Evolutionary conservation across 2,888 invertebrate species (phyloP), one percentile per base, ranked within the genome.

Genomic region (Drosophila nr. medialis): DNA sequence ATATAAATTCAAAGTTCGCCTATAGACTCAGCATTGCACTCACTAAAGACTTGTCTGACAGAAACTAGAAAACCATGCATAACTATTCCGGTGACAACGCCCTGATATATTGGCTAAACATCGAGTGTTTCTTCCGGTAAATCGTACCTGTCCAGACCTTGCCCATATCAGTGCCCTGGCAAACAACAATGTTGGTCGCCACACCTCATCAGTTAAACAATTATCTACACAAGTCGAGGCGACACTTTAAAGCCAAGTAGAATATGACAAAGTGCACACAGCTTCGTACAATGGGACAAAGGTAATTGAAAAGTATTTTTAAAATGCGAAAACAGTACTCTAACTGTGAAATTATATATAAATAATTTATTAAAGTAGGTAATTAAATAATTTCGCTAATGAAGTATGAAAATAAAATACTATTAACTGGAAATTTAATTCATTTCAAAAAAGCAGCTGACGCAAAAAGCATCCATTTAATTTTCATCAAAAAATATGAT

Each of bases 71-170:
- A 56, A 38, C 36, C 24, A 30, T 13, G 27, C 48, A 30, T 32
- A 49, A 15, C 56, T 55, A 55, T 55, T 55, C 38, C 38, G n/a
- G 61, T 30, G 53, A 64, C 76, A 69, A 67, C 69, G 79, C 74
- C 49, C 56, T 59, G 64, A 29, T 51, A 60, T 54, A 63, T 54
- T 64, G 64, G 24, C 8, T 38, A 79, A 79, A 76, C 62, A 69
- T n/a, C 24, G 21, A 75, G 64, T 64, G 65, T 56, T 58, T 59
- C 72, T 80, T 77, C 77, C 77, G 80, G 76, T 76, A 54, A 63
- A 77, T 64, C 56, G 38, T 24, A 58, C 48, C 13, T 49, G 32
- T 49, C 27, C 58, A n/a, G 48, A n/a, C 54, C 51, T 7, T 21
- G 18, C 45, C 38, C 75, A 42, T 79, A 77, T 71, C 80, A 75